Evolutionary conservation across 2,888 invertebrate species (phyloP).

Genomic region (Andrena fulva): DNA sequence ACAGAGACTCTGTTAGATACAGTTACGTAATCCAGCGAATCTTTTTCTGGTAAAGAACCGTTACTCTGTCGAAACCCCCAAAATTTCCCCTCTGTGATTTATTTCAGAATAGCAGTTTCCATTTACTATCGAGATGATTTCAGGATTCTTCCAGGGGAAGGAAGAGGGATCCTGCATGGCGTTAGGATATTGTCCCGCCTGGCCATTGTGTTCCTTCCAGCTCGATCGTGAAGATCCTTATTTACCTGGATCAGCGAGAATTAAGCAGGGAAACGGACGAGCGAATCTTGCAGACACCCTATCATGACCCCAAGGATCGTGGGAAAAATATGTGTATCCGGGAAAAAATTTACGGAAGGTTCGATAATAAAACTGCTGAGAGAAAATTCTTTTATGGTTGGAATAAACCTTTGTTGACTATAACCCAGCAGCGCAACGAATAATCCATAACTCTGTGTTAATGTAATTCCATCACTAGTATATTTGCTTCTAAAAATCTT

Average conservation of each 20-base stretch:
- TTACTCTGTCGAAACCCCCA: conserved; percentile 21
- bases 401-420: background rate
- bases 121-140: conserved; percentile 48
- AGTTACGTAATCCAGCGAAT: background rate
- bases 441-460: no score
- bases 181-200: conserved; percentile 59
- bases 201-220: conserved; percentile 58
- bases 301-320: conserved; percentile 58
- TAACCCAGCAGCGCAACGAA: background rate
- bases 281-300: conserved; percentile 47
- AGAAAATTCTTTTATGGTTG: background rate
- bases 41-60: conserved; percentile 29
- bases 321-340: conserved; percentile 58
- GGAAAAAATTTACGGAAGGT: background rate
- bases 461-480: no score
- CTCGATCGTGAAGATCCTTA: conserved; percentile 58
- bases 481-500: no score
- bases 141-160: conserved; percentile 35
- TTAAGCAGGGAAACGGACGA: conserved; percentile 69
- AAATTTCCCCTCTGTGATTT: conserved; percentile 51
- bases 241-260: conserved; percentile 75
- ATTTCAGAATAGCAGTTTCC: conserved; percentile 59
- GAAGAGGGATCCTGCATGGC: conserved; percentile 39
- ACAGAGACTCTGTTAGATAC: background rate
- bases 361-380: conserved; percentile 3